phyloP scores from a whole-genome alignment of 2,113 vertebrate genomes.

The Phainopepla nitens region DNA sequence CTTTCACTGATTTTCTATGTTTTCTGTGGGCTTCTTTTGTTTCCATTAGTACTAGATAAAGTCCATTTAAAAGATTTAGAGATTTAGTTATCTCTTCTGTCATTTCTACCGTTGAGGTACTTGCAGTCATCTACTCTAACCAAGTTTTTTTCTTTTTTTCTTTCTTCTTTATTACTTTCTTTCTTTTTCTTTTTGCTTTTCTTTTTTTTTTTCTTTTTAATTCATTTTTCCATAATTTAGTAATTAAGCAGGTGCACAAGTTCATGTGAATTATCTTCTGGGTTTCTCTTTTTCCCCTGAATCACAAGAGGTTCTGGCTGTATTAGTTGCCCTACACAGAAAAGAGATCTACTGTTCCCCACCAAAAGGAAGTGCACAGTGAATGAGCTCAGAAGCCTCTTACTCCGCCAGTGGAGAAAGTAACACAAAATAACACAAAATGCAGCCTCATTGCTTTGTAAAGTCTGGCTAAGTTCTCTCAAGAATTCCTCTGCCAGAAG shows the following conservation, averaged over 20 bases:
- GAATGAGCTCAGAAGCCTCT: background rate
- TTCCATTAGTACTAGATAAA: background rate
- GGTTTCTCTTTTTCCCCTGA: background rate
- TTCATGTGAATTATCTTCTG: background rate
- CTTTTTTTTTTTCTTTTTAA: too few relatives aligned
- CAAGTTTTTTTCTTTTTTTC: background rate
- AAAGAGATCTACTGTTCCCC: background rate
- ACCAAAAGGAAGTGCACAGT: background rate
- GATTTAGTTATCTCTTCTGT: background rate
- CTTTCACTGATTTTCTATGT: background rate
- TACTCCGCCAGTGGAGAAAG: background rate
- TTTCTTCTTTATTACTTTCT: too few relatives aligned
- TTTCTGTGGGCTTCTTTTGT: background rate
- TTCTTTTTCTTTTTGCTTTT: too few relatives aligned
- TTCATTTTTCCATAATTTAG: background rate
- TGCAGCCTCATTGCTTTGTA: background rate
- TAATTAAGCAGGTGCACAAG: background rate
- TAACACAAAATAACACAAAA: background rate
- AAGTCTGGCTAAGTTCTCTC: background rate
- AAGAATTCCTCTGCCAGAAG: background rate
- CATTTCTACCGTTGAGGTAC: background rate
- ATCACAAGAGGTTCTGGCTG: background rate
- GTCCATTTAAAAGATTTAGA: background rate
- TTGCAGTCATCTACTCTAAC: background rate
- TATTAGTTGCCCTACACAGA: background rate